Conservation (phyloP, 2,113 vertebrate genomes). For the Coracopsis vasa region DNA sequence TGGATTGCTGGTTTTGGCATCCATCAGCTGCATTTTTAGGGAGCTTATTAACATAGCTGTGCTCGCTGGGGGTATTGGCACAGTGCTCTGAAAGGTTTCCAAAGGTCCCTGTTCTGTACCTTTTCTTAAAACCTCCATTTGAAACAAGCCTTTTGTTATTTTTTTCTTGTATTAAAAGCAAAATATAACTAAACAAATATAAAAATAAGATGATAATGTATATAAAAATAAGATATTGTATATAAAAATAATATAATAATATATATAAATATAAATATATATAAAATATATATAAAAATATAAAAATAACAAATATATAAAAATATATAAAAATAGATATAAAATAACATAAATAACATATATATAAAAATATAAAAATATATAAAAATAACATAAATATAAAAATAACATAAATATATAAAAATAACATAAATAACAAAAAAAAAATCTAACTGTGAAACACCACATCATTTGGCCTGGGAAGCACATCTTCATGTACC, state of each 20-base stretch:
- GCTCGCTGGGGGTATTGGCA: neutral
- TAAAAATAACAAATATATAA: neutral
- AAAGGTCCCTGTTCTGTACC: neutral
- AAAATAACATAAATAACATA: neutral
- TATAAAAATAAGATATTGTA: neutral
- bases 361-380: neutral
- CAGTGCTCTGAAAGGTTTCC: neutral
- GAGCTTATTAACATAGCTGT: neutral
- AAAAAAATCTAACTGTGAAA: neutral
- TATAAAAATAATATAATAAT: neutral
- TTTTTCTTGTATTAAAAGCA: neutral
- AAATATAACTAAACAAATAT: neutral
- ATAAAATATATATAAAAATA: too few species aligned
- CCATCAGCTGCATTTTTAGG: constrained; percentile 33
- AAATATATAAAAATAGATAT: neutral
- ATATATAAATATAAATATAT: neutral
- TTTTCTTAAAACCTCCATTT: neutral
- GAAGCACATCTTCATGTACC: neutral
- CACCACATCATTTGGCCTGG: neutral
- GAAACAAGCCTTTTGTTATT: neutral
- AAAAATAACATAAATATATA: neutral
- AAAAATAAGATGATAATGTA: neutral
- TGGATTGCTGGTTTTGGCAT: neutral
- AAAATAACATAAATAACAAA: neutral
- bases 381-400: neutral